phyloP scores from a whole-genome alignment of 2,113 vertebrate species.

The Leuciscus idus region DNA sequence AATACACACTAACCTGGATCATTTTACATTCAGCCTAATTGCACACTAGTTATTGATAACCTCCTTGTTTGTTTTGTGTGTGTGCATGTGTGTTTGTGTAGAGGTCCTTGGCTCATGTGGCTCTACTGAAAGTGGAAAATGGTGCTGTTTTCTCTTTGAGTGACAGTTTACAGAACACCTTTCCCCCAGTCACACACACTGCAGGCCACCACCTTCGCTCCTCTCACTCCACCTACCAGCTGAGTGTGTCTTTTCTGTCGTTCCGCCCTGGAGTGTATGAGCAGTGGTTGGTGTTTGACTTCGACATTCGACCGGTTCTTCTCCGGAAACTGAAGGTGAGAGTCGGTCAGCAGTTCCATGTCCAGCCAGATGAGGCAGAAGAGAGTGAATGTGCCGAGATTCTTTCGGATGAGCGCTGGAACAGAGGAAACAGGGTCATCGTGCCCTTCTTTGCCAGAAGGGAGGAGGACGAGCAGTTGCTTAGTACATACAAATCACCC shows the following conservation, averaged over 20 bases:
- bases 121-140: constrained; percentile 34
- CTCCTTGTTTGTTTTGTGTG: neutral
- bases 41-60: neutral
- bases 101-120: constrained; percentile 35
- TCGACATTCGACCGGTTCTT: constrained; percentile 81
- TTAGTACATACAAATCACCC: constrained; percentile 40
- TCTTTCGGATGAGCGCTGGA: constrained; percentile 24
- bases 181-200: constrained; percentile 16
- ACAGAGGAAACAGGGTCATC: constrained; percentile 39
- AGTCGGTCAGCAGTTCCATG: constrained; percentile 67
- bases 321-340: constrained; percentile 77
- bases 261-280: constrained; percentile 80
- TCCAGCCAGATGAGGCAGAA: neutral
- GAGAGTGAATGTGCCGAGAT: constrained; percentile 6
- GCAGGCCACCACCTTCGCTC: constrained; percentile 15
- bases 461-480: constrained; percentile 12
- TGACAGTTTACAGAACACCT: constrained; percentile 14
- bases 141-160: constrained; percentile 26
- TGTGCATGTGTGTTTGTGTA: constrained; percentile 21
- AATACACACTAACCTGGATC: neutral
- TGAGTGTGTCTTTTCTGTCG: constrained; percentile 76
- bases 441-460: constrained; percentile 13
- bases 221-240: constrained; percentile 53
- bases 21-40: neutral
- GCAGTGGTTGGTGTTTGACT: constrained; percentile 90